A percentile compares a stretch with the other conserved stretches of the same genome.
Evolutionary conservation across 2,797 vertebrate genomes (phyloP).

Genomic region (Myotis pilosus): DNA sequence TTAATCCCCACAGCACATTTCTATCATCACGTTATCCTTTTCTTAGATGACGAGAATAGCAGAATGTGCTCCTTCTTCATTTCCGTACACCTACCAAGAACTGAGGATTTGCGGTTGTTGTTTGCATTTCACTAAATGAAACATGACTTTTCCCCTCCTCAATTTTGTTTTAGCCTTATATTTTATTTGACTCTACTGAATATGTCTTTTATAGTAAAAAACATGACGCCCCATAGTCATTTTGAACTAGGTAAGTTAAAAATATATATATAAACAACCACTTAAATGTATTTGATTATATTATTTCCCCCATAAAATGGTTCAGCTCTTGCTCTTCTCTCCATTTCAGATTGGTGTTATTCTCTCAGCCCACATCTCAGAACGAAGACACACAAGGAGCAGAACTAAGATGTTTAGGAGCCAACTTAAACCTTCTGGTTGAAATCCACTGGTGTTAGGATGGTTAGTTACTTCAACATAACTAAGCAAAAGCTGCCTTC

Average conservation of each 20-base stretch:
- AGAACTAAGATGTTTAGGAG: not conserved
- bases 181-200: not conserved
- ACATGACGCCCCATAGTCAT: not conserved
- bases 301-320: not conserved
- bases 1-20: not conserved
- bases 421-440: not conserved
- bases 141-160: not conserved
- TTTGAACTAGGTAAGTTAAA: not conserved
- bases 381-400: not conserved
- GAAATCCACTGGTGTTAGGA: not conserved
- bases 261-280: not conserved
- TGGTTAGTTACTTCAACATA: not conserved
- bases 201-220: slow-evolving; percentile 24
- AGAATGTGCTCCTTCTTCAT: not conserved
- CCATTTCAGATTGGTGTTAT: not conserved
- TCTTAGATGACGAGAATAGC: not conserved
- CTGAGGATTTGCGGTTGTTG: not conserved
- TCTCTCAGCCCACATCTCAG: not conserved
- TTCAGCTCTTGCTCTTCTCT: not conserved
- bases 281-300: not conserved
- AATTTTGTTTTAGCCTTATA: not conserved
- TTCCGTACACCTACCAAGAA: not conserved
- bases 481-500: not conserved
- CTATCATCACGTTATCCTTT: not conserved
- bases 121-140: slow-evolving; percentile 24